Evolutionary conservation across 2,888 invertebrate species (phyloP), one percentile per base, ranked within the genome.

Genomic region (Poecilobothrus nobilitatus): DNA sequence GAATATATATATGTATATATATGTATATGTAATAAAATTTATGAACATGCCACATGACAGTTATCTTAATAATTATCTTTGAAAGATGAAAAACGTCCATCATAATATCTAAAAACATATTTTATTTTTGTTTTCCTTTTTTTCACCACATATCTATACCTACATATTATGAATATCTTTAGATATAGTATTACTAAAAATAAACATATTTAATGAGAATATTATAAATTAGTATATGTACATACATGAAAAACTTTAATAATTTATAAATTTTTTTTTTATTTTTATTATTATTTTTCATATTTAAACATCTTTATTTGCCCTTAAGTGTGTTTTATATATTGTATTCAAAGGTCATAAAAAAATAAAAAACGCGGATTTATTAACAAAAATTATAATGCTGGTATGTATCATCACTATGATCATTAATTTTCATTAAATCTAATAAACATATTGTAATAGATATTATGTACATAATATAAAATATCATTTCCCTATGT

Each of bases 41-140:
- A 53, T 53, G 53, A 53, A 53, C 53, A 53, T 53, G 53, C 53
- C 53, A 53, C 53, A 53, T 53, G 53, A 53, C 53, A 53, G 15
- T 53, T 53, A 53, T 53, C n/a, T n/a, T n/a, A 12, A 53, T 53
- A 53, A 53, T 53, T 53, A 53, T 53, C 53, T 18, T 15, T 53
- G 18, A 12, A 15, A 15, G n/a, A 53, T n/a, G 53, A 53, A 53
- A 53, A 37, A 18, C 53, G 53, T 53, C 53, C 53, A 53, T 53
- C 53, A 53, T 53, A n/a, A n/a, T n/a, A 53, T 53, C 15, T 53
- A n/a, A 37, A 37, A 37, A 8, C 37, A 2, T 53, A 53, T 2
- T 53, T 18, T 53, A 2, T 12, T 12, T 53, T n/a, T 15, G 18
- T 18, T 53, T 18, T 53, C n/a, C n/a, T n/a, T n/a, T 18, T 53